Base-by-base conservation (phyloP, 1,140 invertebrate species). In the Tetramorium parvispinum region DNA sequence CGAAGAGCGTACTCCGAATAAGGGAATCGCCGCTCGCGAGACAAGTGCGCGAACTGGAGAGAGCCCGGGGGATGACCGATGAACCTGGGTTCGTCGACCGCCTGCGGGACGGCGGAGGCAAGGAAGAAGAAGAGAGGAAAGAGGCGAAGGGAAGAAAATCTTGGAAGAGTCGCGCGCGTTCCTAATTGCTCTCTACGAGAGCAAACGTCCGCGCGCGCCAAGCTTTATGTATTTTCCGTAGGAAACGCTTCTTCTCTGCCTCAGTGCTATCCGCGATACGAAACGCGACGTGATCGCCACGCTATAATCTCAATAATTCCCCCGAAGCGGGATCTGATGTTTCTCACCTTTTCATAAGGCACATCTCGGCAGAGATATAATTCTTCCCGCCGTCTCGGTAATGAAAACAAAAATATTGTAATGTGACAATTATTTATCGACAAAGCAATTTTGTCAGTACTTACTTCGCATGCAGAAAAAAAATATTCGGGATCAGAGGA, bases 1-100 rank as follows among this genome's bases (percentile, higher is more conserved):
- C 76, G 78, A 89, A 90, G 89, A 85, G 87, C 91, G 91, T 93
- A 87, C 87, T 91, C 93, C 93, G 89, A 93, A 94, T 94, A 94
- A 93, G 93, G 93, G 88, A 93, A 93, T 94, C 92, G 88, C 78
- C 85, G 85, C 55, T 87, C 88, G 92, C 78, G 90, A 92, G 93
- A 94, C 93, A 94, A 94, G 93, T 94, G 93, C 92, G 89, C 91
- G 89, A 81, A 92, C 89, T 85, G 76, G 65, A 87, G 86, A 93
- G 87, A 92, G 90, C 88, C 87, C 85, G 75, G 85, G 57, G 85
- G 89, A 92, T 94, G 93, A 93, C 92, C 93, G 92, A 93, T 92
- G 93, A 92, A 91, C 92, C 73, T 24, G 90, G 77, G 93, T 93
- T 93, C 93, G 90, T 51, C 86, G 92, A 94, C 91, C 92, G 59